Percentiles rank a stretch among this genome's conserved stretches.
phyloP scores from a whole-genome alignment of 35 echinoderm and acorn worm species.

The Ptychodera flava region DNA sequence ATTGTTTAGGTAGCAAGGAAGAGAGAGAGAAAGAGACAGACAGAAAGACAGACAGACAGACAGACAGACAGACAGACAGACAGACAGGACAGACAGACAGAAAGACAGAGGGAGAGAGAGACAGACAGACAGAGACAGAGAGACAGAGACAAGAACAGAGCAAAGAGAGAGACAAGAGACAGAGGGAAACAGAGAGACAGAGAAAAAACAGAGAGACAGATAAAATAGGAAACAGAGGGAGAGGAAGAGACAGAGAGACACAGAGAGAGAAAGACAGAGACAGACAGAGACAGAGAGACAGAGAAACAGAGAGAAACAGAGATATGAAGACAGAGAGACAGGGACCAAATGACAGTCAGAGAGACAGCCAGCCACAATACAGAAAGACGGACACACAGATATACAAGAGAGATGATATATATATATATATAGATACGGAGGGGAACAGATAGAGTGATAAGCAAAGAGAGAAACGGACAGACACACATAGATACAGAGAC shows the following conservation, averaged over 20 bases:
- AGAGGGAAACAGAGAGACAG: constrained; percentile 2
- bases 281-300: constrained; percentile 1
- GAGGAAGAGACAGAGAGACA: constrained; percentile 2
- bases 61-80: not conserved
- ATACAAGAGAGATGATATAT: too few relatives aligned
- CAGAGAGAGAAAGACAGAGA: not conserved
- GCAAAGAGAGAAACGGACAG: too few relatives aligned
- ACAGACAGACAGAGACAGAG: not conserved
- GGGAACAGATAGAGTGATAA: too few relatives aligned
- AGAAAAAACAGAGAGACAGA: constrained; percentile 6
- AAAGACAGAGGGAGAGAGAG: too few relatives aligned
- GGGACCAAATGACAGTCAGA: not conserved
- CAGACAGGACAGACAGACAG: not conserved
- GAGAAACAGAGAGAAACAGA: not conserved
- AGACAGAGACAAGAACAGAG: not conserved
- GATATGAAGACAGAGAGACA: not conserved
- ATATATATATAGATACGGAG: too few relatives aligned
- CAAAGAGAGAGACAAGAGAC: not conserved
- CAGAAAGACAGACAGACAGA: too few relatives aligned
- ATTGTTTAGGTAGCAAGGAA: too few relatives aligned
- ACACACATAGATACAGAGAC: too few relatives aligned
- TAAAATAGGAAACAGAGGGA: not conserved
- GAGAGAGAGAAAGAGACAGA: not conserved
- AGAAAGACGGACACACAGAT: too few relatives aligned
- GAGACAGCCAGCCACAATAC: too few relatives aligned